phyloP scores from a whole-genome alignment of 1,140 invertebrate species.

The Whitmania pigra region DNA sequence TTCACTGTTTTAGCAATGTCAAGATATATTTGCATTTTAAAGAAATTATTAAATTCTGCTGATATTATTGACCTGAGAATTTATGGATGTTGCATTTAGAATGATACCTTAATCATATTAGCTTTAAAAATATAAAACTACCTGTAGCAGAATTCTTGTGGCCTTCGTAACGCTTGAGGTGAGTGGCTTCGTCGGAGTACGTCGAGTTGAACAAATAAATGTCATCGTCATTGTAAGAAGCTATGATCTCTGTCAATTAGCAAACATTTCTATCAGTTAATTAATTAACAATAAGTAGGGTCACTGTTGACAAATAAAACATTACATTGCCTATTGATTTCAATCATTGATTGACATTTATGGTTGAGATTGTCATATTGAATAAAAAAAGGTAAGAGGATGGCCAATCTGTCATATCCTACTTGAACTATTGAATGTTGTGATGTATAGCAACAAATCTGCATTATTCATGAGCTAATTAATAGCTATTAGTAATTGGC shows the following conservation, averaged over 20 bases:
- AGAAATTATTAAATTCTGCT: too few species aligned
- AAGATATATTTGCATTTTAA: not conserved
- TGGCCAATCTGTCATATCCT: not conserved
- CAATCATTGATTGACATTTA: too few species aligned
- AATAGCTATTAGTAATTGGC: too few species aligned
- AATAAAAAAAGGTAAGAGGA: not conserved
- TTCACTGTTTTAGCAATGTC: slow-evolving; percentile 54
- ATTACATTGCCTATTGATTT: too few species aligned
- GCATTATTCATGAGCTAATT: not conserved
- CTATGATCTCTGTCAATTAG: slow-evolving; percentile 60
- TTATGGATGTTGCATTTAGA: too few species aligned
- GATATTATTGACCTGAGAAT: too few species aligned
- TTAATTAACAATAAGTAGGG: not conserved
- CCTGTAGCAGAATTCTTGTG: slow-evolving; percentile 48
- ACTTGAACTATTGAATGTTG: not conserved
- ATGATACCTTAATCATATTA: too few species aligned
- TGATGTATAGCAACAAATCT: not conserved
- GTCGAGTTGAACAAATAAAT: slow-evolving; percentile 76
- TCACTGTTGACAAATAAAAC: too few species aligned
- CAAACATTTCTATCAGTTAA: not conserved
- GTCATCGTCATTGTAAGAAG: slow-evolving; percentile 81
- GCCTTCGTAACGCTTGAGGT: slow-evolving; percentile 56
- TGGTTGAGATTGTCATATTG: too few species aligned
- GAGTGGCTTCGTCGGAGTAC: slow-evolving; percentile 48
- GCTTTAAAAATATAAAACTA: slow-evolving; percentile 23